A percentile compares a stretch with the other conserved stretches of the same genome.
These are phyloP conservation scores for Gymnorhina tibicen DNA, from an alignment of 2,113 vertebrate species.

Conservation along the genomic window DNA sequence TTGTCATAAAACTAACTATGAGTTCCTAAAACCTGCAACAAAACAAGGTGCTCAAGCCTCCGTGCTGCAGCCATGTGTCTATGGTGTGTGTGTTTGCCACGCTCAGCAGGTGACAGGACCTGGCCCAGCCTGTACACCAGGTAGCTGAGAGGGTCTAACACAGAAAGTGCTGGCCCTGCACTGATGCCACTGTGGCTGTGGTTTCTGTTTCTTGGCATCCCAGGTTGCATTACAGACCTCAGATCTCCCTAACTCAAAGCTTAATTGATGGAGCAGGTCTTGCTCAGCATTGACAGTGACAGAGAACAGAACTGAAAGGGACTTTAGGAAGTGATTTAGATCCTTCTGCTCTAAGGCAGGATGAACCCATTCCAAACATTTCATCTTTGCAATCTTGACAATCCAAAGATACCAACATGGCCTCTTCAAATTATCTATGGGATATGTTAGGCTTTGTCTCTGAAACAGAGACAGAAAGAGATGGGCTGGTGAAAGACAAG, in stretches of 20 bases:
- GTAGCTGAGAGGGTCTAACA: not conserved
- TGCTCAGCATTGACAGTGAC: not conserved
- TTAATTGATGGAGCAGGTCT: not conserved
- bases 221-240: not conserved
- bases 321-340: not conserved
- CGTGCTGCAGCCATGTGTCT: rapidly evolving
- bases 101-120: not conserved
- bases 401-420: not conserved
- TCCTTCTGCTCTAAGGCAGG: not conserved
- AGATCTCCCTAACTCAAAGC: not conserved
- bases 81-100: not conserved
- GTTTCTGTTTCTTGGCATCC: not conserved
- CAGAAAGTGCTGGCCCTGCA: not conserved
- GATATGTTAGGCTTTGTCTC: not conserved
- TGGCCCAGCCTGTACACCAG: not conserved
- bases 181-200: not conserved
- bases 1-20: not conserved
- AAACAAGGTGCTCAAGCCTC: not conserved
- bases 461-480: not conserved
- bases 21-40: not conserved
- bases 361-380: not conserved
- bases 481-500: not conserved
- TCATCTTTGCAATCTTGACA: not conserved
- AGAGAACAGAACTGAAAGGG: not conserved
- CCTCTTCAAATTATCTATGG: not conserved